These are phyloP conservation scores for Deroplatys truncata DNA, from an alignment of 2,888 invertebrate species.

Conservation along the genomic window DNA sequence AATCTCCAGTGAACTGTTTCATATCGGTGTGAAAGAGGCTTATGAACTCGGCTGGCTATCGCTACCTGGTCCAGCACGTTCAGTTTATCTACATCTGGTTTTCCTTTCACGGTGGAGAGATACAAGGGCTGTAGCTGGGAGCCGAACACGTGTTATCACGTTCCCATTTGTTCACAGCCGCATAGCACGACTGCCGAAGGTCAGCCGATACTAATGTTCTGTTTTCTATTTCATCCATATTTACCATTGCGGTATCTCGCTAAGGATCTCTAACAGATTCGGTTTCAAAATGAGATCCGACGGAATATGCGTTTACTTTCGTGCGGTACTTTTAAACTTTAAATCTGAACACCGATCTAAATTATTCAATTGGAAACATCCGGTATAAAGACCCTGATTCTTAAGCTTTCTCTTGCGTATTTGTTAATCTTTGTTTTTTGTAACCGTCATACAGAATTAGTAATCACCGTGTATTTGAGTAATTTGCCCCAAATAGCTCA, in stretches of 20 bases:
- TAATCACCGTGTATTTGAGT: too few relatives aligned
- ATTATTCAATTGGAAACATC: too few relatives aligned
- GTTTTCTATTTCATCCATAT: background rate
- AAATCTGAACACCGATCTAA: too few relatives aligned
- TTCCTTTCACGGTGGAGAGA: background rate
- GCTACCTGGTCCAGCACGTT: background rate
- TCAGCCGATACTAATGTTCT: background rate
- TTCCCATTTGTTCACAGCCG: background rate
- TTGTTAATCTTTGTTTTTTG: too few relatives aligned
- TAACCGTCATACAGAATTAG: too few relatives aligned
- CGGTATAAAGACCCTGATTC: too few relatives aligned
- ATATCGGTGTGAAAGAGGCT: background rate
- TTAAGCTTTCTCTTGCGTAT: too few relatives aligned
- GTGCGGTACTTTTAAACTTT: too few relatives aligned
- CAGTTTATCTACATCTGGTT: background rate
- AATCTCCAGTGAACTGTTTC: too few relatives aligned
- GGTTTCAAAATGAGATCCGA: background rate
- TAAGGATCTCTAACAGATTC: background rate
- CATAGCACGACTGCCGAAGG: background rate
- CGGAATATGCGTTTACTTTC: too few relatives aligned
- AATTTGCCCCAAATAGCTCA: too few relatives aligned
- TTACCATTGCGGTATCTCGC: background rate
- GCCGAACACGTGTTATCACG: background rate
- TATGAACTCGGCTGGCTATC: background rate
- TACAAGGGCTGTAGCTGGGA: background rate